Conservation (phyloP, 2,797 vertebrate species). For the Spinibarbus caldwelli region DNA sequence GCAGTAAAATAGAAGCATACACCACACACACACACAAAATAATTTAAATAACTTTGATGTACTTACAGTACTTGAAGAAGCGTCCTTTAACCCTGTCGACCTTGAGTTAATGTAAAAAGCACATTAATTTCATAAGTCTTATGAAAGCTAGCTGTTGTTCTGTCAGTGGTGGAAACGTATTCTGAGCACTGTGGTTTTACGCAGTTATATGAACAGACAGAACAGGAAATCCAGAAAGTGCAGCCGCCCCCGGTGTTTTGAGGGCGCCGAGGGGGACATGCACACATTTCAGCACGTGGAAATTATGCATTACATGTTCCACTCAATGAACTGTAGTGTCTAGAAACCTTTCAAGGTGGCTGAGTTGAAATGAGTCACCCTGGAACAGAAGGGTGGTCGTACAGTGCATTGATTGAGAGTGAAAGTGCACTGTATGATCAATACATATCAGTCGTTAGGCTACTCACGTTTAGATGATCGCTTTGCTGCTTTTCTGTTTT, state of each 20-base stretch:
- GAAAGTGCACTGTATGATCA: neutral
- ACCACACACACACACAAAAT: neutral
- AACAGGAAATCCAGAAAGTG: constrained; percentile 29
- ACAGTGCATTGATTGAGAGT: neutral
- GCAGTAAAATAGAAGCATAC: neutral
- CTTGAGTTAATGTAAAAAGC: neutral
- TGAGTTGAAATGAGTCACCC: neutral
- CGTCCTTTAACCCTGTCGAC: constrained; percentile 5
- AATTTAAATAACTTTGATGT: neutral
- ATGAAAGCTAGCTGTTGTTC: neutral
- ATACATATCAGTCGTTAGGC: neutral
- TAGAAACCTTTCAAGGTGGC: neutral
- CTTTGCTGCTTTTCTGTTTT: neutral
- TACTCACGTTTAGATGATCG: neutral
- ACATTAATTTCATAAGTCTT: neutral
- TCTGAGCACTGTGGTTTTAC: constrained; percentile 31
- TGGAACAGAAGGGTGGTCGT: neutral
- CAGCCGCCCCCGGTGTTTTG: constrained; percentile 1
- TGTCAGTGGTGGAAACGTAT: constrained; percentile 21
- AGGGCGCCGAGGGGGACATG: neutral
- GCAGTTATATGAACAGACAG: neutral
- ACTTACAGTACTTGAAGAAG: neutral
- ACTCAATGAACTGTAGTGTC: neutral
- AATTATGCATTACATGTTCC: constrained; percentile 15
- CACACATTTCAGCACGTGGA: neutral